phyloP scores from a whole-genome alignment of 2,797 vertebrate genomes.

The Tragelaphus eurycerus region DNA sequence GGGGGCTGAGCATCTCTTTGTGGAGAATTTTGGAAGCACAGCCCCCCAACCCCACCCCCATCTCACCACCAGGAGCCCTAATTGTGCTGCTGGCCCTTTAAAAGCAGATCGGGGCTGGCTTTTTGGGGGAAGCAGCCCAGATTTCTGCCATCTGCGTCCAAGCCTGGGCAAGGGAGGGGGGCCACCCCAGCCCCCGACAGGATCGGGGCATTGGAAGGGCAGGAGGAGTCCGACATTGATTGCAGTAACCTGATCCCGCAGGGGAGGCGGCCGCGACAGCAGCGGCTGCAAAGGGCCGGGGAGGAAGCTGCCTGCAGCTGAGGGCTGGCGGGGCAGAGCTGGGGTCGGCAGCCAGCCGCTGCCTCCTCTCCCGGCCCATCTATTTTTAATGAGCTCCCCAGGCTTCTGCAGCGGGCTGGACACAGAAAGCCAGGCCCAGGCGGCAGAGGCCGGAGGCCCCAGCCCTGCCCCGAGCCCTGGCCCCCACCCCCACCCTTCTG shows the following conservation, averaged over 20 bases:
- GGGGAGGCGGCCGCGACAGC: conserved; percentile 56
- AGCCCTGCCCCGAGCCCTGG: conserved; percentile 46
- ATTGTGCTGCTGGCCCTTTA: conserved; percentile 69
- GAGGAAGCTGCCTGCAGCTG: conserved; percentile 70
- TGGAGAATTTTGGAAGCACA: neutral
- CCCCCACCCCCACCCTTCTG: neutral
- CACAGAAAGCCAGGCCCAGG: conserved; percentile 76
- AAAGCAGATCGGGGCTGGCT: conserved; percentile 55
- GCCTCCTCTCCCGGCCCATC: conserved; percentile 73
- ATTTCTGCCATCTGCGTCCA: conserved; percentile 61
- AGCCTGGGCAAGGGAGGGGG: conserved; percentile 41
- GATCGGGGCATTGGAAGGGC: conserved; percentile 71
- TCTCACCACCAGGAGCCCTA: neutral
- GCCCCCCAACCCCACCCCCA: neutral
- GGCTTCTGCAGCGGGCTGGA: conserved; percentile 81
- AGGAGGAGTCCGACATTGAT: conserved; percentile 58
- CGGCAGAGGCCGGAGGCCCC: conserved; percentile 52
- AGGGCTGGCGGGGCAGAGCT: conserved; percentile 69
- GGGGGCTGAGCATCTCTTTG: neutral
- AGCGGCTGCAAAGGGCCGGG: neutral
- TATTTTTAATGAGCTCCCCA: conserved; percentile 88
- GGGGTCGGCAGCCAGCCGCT: conserved; percentile 71
- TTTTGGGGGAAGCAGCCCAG: conserved; percentile 45
- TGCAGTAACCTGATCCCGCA: conserved; percentile 70
- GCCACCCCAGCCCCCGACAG: conserved; percentile 1